These are phyloP conservation scores for Chironomus striatipennis DNA, from an alignment of 1,140 invertebrate species.

Conservation along the genomic window DNA sequence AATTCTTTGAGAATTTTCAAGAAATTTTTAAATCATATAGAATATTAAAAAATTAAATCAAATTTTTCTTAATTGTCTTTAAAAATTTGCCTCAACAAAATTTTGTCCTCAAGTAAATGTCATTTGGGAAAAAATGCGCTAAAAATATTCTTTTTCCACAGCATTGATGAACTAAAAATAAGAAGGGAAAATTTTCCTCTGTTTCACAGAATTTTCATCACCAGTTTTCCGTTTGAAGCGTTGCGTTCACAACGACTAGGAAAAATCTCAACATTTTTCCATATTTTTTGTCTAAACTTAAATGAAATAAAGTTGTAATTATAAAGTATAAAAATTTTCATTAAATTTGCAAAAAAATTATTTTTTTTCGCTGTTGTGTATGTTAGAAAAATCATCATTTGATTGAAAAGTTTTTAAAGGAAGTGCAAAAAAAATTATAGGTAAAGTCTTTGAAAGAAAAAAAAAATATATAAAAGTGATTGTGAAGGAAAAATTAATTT, in stretches of 20 bases:
- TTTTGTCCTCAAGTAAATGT: no score
- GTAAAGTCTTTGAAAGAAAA: not conserved
- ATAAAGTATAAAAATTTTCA: not conserved
- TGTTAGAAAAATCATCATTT: not conserved
- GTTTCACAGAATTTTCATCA: not conserved
- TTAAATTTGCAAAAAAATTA: not conserved
- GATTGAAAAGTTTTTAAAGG: not conserved
- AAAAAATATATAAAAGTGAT: not conserved
- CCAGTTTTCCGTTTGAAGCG: slow-evolving; percentile 17
- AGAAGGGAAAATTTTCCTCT: not conserved
- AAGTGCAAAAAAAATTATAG: not conserved
- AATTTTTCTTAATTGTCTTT: no score
- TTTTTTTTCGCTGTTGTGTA: not conserved
- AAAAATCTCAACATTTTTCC: not conserved
- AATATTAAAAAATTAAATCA: no score
- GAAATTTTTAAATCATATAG: no score
- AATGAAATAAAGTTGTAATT: not conserved
- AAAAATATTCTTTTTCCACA: not conserved
- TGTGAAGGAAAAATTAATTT: not conserved
- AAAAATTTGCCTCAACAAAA: no score
- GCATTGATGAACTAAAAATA: slow-evolving; percentile 9
- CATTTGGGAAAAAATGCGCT: no score
- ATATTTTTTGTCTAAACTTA: not conserved
- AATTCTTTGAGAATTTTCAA: no score
- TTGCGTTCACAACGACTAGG: not conserved